These are phyloP conservation scores for Pegoplata infirma DNA, from an alignment of 2,888 invertebrate species.

Conservation along the genomic window DNA sequence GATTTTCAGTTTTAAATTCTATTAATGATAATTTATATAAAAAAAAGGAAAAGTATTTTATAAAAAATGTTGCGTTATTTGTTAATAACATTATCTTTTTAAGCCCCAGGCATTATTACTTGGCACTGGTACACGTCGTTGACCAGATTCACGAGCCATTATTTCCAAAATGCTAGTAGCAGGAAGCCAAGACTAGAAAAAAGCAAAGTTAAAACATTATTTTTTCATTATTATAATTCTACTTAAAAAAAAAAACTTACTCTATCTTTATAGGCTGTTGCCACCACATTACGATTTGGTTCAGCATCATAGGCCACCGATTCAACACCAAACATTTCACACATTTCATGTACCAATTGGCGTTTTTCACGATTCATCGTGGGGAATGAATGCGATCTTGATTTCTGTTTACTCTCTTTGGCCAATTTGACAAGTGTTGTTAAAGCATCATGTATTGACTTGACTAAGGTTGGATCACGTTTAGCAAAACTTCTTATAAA, in stretches of 20 bases:
- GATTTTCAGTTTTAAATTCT: background rate
- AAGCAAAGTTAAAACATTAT: background rate
- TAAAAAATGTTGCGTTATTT: background rate
- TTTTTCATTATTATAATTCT: background rate
- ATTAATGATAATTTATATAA: background rate
- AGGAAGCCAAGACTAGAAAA: conserved; percentile 90
- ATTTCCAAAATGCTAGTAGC: conserved; percentile 90
- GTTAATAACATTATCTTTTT: conserved; percentile 69
- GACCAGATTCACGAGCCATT: conserved; percentile 87
- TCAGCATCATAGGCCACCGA: conserved; percentile 96
- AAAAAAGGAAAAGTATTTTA: conserved; percentile 2
- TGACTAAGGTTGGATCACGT: conserved; percentile 88
- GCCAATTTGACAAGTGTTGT: conserved; percentile 91
- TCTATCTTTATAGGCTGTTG: conserved; percentile 89
- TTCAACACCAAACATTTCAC: conserved; percentile 95
- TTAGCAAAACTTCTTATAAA: conserved; percentile 90
- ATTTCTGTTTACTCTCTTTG: conserved; percentile 91
- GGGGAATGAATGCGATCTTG: conserved; percentile 91
- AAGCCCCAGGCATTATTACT: conserved; percentile 79
- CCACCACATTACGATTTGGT: conserved; percentile 97
- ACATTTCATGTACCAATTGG: conserved; percentile 94
- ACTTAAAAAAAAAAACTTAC: conserved; percentile 77
- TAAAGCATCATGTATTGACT: conserved; percentile 89
- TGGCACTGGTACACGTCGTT: conserved; percentile 88
- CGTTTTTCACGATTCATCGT: conserved; percentile 96